Evolutionary conservation across 2,113 vertebrate genomes (phyloP).

Genomic region (Zonotrichia leucophrys): DNA sequence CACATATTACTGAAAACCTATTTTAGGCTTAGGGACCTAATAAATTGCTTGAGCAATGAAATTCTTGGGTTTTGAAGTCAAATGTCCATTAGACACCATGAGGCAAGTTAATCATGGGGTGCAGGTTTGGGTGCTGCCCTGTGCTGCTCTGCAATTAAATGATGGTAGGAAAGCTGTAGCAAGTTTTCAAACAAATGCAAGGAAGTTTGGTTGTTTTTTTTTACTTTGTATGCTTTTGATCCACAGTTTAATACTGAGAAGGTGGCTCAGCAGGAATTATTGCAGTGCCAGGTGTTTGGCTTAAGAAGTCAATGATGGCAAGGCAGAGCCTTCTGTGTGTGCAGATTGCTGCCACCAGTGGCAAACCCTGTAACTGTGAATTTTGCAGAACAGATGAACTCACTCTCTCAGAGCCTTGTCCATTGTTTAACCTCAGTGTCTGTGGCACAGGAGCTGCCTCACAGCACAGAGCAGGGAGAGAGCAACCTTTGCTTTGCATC

Average conservation of each 20-base stretch:
- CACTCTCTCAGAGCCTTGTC: background rate
- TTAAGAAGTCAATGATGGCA: background rate
- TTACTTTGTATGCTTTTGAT: background rate
- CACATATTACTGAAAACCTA: conserved; percentile 21
- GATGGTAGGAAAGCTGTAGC: background rate
- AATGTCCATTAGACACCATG: background rate
- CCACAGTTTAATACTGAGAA: background rate
- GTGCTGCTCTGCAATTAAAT: background rate
- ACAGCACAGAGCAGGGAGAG: background rate
- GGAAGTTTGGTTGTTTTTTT: background rate
- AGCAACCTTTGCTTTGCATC: background rate
- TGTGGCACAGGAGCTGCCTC: background rate
- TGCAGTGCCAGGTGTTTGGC: background rate
- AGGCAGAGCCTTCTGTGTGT: background rate
- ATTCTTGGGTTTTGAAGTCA: background rate
- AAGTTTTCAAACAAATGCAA: background rate
- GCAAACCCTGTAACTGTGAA: background rate
- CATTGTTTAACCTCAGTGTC: background rate
- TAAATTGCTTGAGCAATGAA: background rate
- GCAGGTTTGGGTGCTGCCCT: background rate
- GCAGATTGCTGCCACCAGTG: background rate
- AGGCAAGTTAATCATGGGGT: background rate
- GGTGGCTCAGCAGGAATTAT: background rate
- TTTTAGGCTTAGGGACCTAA: conserved; percentile 40
- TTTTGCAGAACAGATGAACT: background rate